Evolutionary conservation across 1,140 invertebrate genomes (phyloP).

Genomic region (Chlorops oryzae): DNA sequence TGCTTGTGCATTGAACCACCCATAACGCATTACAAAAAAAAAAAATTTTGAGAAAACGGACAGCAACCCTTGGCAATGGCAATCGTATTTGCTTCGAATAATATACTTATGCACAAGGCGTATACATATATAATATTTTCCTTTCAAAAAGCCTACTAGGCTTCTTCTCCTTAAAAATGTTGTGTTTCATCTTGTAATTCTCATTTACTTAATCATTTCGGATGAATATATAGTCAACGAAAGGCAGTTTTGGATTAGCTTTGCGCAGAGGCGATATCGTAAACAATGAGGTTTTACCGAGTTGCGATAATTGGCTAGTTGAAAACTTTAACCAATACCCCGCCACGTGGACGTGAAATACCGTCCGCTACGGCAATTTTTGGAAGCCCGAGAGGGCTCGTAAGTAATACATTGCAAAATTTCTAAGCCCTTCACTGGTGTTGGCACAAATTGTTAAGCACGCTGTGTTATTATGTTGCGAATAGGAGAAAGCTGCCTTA

Average conservation of each 20-base stretch:
- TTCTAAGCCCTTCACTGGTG: no score
- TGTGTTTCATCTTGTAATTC: constrained; percentile 5
- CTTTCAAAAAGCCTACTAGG: no score
- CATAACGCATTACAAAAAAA: no score
- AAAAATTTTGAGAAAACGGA: no score
- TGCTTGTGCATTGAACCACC: no score
- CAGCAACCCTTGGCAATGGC: no score
- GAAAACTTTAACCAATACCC: constrained; percentile 92
- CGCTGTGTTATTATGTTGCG: no score
- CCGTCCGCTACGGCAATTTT: constrained; percentile 86
- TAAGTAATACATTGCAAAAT: constrained; percentile 57
- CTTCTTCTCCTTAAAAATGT: neutral
- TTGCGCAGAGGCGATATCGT: constrained; percentile 73
- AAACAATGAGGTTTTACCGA: constrained; percentile 78
- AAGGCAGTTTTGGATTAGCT: constrained; percentile 48
- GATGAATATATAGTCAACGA: neutral
- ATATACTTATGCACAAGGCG: no score
- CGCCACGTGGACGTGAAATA: constrained; percentile 87
- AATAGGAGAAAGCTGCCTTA: neutral
- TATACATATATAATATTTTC: no score
- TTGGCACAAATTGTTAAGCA: no score
- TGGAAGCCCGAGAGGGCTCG: constrained; percentile 59
- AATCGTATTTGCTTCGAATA: no score
- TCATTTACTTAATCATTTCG: neutral
- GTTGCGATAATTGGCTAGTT: constrained; percentile 84